These are phyloP conservation scores for Corbicula japonica DNA, from an alignment of 2,888 invertebrate genomes.

Conservation along the genomic window DNA sequence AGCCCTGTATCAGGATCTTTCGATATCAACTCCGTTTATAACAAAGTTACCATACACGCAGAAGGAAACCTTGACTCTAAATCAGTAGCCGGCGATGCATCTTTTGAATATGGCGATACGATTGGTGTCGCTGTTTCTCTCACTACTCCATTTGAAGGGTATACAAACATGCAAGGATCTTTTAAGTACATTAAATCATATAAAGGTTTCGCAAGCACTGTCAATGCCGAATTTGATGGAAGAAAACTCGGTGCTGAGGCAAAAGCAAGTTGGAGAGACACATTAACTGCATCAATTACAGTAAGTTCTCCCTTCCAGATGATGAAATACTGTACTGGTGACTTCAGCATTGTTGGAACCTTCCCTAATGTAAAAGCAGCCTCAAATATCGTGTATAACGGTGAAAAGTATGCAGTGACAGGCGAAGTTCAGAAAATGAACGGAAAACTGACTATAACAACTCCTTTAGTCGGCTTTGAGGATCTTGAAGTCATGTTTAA, in stretches of 20 bases:
- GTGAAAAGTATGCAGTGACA: constrained; percentile 16
- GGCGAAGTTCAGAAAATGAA: constrained; percentile 10
- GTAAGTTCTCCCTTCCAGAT: background rate
- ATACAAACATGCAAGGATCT: constrained; percentile 14
- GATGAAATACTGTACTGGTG: constrained; percentile 4
- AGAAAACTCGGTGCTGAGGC: constrained; percentile 1
- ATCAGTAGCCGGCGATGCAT: constrained; percentile 4
- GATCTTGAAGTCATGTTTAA: constrained; percentile 14
- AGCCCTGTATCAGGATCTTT: constrained; percentile 21
- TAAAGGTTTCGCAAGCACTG: constrained; percentile 3
- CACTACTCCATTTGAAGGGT: constrained; percentile 28
- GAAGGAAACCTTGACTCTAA: constrained; percentile 3
- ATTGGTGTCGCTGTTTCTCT: background rate
- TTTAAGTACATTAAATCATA: background rate
- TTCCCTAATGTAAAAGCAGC: constrained; percentile 20
- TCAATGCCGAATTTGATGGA: background rate
- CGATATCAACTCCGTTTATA: background rate
- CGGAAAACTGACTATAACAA: constrained; percentile 19
- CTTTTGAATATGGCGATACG: background rate
- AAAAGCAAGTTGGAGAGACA: constrained; percentile 9
- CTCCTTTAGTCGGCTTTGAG: constrained; percentile 41
- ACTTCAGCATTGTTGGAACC: constrained; percentile 1
- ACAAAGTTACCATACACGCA: constrained; percentile 3
- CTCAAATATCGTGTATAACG: background rate
- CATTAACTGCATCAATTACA: background rate